These are phyloP conservation scores for Antennarius striatus DNA, from an alignment of 2,113 vertebrate species.

Conservation along the genomic window DNA sequence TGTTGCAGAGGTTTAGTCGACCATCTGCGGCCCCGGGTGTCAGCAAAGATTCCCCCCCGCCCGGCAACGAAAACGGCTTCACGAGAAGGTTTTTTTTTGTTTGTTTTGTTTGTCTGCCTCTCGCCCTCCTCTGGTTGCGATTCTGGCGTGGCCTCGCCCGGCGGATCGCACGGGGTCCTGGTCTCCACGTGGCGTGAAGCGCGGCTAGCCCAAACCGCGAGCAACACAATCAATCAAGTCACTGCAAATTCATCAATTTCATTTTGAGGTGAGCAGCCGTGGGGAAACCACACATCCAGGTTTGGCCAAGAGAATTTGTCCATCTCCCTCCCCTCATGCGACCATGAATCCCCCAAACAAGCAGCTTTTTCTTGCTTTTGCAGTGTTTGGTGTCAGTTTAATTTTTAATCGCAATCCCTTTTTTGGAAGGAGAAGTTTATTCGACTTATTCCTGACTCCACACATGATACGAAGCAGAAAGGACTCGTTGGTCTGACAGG, in stretches of 20 bases:
- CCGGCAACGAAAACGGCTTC: conserved; percentile 19
- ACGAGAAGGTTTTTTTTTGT: background rate
- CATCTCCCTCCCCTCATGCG: conserved; percentile 12
- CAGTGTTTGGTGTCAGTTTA: conserved; percentile 51
- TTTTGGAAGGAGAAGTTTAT: conserved; percentile 42
- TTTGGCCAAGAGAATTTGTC: conserved; percentile 49
- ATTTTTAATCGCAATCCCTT: conserved; percentile 57
- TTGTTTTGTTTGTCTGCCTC: background rate
- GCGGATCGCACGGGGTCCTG: conserved; percentile 13
- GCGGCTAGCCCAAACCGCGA: conserved; percentile 30
- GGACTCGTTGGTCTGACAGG: too few relatives aligned
- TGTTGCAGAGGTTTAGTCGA: conserved; percentile 15
- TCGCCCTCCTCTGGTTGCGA: conserved; percentile 10
- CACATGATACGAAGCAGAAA: conserved; percentile 7
- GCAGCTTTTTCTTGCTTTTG: conserved; percentile 14
- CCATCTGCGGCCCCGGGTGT: conserved; percentile 56
- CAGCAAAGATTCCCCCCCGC: conserved; percentile 15
- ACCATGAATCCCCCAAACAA: conserved; percentile 20
- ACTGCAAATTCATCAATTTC: conserved; percentile 41
- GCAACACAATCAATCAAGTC: conserved; percentile 53
- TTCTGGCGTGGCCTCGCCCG: background rate
- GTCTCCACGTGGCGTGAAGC: conserved; percentile 27
- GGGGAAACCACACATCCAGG: conserved; percentile 6
- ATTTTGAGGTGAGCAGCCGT: conserved; percentile 35
- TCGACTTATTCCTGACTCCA: conserved; percentile 17